Percentiles rank a stretch among this genome's conserved stretches.
Conservation (phyloP, 2,888 invertebrate genomes). For the Oscheius myriophilus region DNA sequence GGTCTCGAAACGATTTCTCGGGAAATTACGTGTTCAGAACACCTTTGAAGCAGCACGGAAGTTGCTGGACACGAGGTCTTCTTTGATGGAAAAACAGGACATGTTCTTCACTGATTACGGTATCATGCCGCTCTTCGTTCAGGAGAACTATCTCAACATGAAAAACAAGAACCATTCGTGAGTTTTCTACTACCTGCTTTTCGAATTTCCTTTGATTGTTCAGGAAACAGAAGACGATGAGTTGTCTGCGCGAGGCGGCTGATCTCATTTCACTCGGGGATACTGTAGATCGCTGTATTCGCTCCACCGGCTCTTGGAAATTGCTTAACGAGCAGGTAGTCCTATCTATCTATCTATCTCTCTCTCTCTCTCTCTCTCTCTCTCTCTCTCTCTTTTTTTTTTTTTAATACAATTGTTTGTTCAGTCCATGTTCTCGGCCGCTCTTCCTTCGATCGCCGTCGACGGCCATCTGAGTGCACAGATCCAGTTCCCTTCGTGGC, state of each 20-base stretch:
- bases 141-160: conserved; percentile 91
- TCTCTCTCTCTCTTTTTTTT: too few species aligned
- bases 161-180: conserved; percentile 38
- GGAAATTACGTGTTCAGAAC: conserved; percentile 53
- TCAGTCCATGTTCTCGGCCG: conserved; percentile 86
- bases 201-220: conserved; percentile 15
- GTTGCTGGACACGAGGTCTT: conserved; percentile 80
- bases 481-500: conserved; percentile 88
- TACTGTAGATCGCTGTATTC: conserved; percentile 83
- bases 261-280: conserved; percentile 88
- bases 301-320: conserved; percentile 81
- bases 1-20: conserved; percentile 43
- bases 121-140: conserved; percentile 93
- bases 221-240: conserved; percentile 75
- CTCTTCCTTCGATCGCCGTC: conserved; percentile 87
- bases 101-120: conserved; percentile 97
- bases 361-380: too few species aligned
- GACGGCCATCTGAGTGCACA: conserved; percentile 78
- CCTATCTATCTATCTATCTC: too few species aligned
- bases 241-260: conserved; percentile 82
- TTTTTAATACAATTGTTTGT: conserved; percentile 6
- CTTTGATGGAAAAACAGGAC: conserved; percentile 74
- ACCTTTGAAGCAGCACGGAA: conserved; percentile 69
- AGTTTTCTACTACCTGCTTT: not conserved
- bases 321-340: conserved; percentile 82